phyloP scores from a whole-genome alignment of 2,888 invertebrate genomes.

The Reticulitermes lucifugus region DNA sequence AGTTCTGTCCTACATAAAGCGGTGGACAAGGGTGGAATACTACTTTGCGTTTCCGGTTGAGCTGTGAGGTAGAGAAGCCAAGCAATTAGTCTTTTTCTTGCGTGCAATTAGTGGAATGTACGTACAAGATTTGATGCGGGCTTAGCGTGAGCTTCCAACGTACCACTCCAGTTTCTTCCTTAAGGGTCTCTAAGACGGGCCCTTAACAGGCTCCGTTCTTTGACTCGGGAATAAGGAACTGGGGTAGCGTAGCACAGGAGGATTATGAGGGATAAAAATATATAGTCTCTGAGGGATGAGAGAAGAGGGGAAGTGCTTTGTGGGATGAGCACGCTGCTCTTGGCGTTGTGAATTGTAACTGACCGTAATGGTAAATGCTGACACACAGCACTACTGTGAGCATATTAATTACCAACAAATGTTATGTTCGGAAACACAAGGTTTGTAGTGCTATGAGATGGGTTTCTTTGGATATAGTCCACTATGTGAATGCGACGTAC shows the following conservation, averaged over 20 bases:
- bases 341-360: too few relatives aligned
- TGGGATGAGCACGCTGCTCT: background rate
- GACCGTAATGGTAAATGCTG: too few relatives aligned
- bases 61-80: conserved; percentile 20
- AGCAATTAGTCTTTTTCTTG: conserved; percentile 45
- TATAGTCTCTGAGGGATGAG: background rate
- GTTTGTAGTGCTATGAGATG: too few relatives aligned
- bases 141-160: conserved; percentile 16
- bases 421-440: too few relatives aligned
- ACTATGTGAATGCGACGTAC: too few relatives aligned
- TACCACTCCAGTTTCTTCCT: background rate
- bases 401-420: too few relatives aligned
- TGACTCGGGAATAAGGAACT: background rate
- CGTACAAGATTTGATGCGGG: conserved; percentile 29
- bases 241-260: background rate
- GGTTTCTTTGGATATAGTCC: too few relatives aligned
- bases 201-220: conserved; percentile 9
- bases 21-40: background rate
- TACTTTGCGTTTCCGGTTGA: background rate
- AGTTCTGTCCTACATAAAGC: background rate
- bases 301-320: background rate
- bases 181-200: conserved; percentile 5
- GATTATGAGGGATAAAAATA: conserved; percentile 23
- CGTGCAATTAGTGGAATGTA: conserved; percentile 45
- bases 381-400: too few relatives aligned